phyloP scores from a whole-genome alignment of 2,797 vertebrate species.

The Pangasius macronema region DNA sequence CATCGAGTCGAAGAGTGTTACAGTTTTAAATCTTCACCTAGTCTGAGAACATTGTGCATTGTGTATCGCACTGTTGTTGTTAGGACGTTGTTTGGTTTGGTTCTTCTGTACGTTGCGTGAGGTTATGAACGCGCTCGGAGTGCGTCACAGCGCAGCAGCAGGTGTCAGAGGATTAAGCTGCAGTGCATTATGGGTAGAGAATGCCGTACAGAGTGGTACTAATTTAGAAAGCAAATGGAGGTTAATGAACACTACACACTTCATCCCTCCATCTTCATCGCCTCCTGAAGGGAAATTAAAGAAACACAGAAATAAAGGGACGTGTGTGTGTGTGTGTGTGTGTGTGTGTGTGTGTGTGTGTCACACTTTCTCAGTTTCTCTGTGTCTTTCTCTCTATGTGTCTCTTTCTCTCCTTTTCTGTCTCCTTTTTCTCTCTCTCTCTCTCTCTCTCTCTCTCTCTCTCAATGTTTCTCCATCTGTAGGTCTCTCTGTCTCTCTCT shows the following conservation, averaged over 20 bases:
- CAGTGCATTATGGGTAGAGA: slow-evolving; percentile 2
- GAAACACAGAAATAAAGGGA: neutral
- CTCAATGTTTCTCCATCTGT: no score
- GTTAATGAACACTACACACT: neutral
- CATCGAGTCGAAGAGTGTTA: no score
- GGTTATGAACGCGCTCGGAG: neutral
- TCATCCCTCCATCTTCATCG: slow-evolving; percentile 8
- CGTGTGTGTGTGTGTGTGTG: neutral
- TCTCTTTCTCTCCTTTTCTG: neutral
- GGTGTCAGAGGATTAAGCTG: neutral
- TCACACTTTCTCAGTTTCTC: no score
- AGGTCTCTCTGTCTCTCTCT: no score
- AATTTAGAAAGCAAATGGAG: neutral
- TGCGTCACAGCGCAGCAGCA: neutral
- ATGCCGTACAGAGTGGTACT: neutral
- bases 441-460: no score
- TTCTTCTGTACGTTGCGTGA: neutral
- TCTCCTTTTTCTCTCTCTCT: neutral
- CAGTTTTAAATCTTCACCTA: no score
- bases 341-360: no score
- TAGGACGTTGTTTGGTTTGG: neutral
- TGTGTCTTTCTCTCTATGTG: neutral
- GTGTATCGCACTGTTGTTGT: no score
- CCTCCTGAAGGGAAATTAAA: neutral
- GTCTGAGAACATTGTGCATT: no score